Evolutionary conservation across 2,113 vertebrate genomes (phyloP).

Genomic region (Ammodytes marinus): DNA sequence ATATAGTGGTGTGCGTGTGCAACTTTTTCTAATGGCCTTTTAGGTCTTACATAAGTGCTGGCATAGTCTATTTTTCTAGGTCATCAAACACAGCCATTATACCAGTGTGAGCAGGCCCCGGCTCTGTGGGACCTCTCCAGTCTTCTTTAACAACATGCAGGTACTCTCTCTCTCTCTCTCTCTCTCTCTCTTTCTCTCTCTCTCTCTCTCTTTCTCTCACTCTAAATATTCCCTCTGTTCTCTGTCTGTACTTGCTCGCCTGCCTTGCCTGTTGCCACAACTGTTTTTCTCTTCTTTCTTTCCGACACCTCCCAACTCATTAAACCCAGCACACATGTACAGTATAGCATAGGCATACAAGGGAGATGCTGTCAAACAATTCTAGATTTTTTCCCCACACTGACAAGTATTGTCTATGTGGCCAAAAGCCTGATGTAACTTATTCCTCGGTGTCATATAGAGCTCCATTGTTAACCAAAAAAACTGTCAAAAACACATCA

Average conservation of each 20-base stretch:
- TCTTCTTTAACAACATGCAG: constrained; percentile 58
- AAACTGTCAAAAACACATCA: constrained; percentile 24
- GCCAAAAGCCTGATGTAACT: neutral
- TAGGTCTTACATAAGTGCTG: constrained; percentile 54
- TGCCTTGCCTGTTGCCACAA: constrained; percentile 1
- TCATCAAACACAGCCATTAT: constrained; percentile 67
- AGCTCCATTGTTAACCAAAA: constrained; percentile 25
- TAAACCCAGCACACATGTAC: constrained; percentile 15
- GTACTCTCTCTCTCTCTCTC: constrained; percentile 30
- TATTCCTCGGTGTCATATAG: constrained; percentile 4
- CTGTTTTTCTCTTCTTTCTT: constrained; percentile 1
- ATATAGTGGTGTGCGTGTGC: neutral
- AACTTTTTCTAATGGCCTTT: constrained; percentile 43
- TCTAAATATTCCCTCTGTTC: constrained; percentile 35
- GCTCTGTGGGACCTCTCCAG: constrained; percentile 50
- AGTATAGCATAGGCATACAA: neutral
- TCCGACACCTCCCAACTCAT: constrained; percentile 31
- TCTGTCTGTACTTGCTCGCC: constrained; percentile 62
- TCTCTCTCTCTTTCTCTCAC: constrained; percentile 7
- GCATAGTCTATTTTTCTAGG: constrained; percentile 68
- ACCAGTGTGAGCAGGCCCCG: constrained; percentile 65
- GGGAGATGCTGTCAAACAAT: neutral
- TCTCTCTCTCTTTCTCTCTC: constrained; percentile 42
- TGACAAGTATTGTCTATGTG: constrained; percentile 14
- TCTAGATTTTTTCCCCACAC: neutral